These are phyloP conservation scores for Polyommatus iphigenia DNA, from an alignment of 2,888 invertebrate genomes.

Conservation along the genomic window DNA sequence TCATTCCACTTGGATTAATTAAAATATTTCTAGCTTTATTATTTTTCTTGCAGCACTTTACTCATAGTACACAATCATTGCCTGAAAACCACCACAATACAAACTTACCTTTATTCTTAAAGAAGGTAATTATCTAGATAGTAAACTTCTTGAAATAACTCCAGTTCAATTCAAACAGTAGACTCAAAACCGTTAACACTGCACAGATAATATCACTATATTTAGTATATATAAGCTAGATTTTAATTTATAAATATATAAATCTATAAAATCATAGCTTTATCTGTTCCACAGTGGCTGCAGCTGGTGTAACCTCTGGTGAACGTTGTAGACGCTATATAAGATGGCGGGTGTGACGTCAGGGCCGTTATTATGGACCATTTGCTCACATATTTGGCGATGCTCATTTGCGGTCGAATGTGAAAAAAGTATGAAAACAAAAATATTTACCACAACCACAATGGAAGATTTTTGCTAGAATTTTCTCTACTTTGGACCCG, in stretches of 20 bases:
- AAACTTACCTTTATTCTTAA: not conserved
- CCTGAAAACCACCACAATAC: not conserved
- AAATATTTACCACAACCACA: not conserved
- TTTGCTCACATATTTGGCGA: constrained; percentile 2
- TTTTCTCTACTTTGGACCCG: not conserved
- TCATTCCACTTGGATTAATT: no score
- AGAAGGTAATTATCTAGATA: not conserved
- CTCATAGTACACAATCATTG: no score
- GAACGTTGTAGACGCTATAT: not conserved
- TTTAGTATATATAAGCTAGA: not conserved
- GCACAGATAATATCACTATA: not conserved
- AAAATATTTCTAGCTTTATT: not conserved
- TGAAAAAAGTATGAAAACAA: not conserved
- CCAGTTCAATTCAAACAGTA: not conserved
- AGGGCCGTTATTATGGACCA: not conserved
- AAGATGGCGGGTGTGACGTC: not conserved
- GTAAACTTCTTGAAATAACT: not conserved
- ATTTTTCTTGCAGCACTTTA: not conserved
- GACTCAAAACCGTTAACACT: not conserved
- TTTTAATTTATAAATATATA: not conserved
- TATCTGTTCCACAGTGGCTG: not conserved
- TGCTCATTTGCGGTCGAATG: not conserved
- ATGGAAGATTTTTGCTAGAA: not conserved
- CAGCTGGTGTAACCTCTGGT: not conserved
- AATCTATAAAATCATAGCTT: constrained; percentile 9